Conservation (phyloP, 1,140 invertebrate genomes). For the Pachypsylla venusta region DNA sequence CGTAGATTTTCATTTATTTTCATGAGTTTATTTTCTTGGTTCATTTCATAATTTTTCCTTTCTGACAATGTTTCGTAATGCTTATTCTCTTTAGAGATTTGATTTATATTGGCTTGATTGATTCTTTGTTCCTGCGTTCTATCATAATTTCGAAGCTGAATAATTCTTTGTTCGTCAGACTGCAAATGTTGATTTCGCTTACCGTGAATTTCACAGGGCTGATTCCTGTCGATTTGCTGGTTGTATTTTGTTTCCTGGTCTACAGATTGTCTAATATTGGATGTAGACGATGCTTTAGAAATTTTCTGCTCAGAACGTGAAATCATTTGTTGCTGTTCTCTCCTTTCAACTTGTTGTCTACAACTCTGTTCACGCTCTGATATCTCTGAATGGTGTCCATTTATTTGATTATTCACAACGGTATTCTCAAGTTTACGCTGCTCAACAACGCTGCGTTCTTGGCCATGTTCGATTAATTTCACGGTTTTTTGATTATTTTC, state of each 20-base stretch:
- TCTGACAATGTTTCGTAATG: neutral
- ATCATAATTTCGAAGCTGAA: conserved; percentile 1
- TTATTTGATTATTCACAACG: neutral
- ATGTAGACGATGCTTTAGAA: conserved; percentile 17
- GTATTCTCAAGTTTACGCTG: neutral
- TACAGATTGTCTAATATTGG: conserved; percentile 14
- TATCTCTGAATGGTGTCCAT: neutral
- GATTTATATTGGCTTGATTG: neutral
- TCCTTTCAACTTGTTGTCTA: conserved; percentile 22
- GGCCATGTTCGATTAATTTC: neutral
- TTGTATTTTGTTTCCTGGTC: conserved; percentile 11
- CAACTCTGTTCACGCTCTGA: neutral
- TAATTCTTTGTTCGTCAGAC: conserved; percentile 1
- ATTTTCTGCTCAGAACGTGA: conserved; percentile 14
- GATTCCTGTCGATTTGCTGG: neutral
- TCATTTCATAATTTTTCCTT: conserved; percentile 1
- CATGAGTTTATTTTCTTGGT: conserved; percentile 10
- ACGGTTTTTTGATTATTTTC: neutral
- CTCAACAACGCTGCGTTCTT: neutral
- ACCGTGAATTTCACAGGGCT: conserved; percentile 1
- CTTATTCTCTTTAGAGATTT: neutral
- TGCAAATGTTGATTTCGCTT: neutral
- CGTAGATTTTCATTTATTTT: conserved; percentile 4
- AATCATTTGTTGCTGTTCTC: conserved; percentile 23
- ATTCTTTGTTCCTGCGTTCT: neutral